A percentile compares a stretch with the other conserved stretches of the same genome.
Evolutionary conservation across 2,888 invertebrate genomes (phyloP).

Genomic region (Sepioteuthis lessoniana): DNA sequence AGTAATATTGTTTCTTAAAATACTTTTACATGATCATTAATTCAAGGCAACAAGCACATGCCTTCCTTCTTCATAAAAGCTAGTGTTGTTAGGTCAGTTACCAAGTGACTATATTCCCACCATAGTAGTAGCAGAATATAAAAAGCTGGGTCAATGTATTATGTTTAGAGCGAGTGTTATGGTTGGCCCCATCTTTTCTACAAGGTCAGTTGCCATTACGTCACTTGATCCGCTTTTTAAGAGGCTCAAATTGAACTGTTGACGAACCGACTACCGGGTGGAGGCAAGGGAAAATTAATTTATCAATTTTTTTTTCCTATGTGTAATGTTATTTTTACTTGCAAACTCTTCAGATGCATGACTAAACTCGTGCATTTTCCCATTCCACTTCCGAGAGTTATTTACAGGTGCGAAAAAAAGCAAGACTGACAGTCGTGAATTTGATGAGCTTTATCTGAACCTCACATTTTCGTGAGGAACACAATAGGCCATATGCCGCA

Average conservation of each 20-base stretch:
- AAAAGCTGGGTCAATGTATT: not conserved
- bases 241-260: not conserved
- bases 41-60: too few species aligned
- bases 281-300: not conserved
- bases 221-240: slow-evolving; percentile 25
- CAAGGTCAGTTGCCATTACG: not conserved
- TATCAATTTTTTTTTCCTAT: not conserved
- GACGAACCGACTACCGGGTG: not conserved
- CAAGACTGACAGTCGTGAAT: too few species aligned
- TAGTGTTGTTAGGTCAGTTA: too few species aligned
- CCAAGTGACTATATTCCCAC: too few species aligned
- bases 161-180: not conserved
- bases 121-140: not conserved
- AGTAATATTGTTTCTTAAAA: too few species aligned
- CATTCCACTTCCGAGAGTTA: too few species aligned
- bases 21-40: too few species aligned
- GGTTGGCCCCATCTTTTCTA: not conserved
- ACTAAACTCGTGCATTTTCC: not conserved
- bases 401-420: too few species aligned
- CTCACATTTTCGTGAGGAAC: too few species aligned
- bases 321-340: not conserved
- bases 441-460: too few species aligned
- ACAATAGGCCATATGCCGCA: too few species aligned
- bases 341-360: not conserved
- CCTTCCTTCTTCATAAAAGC: too few species aligned